phyloP scores from a whole-genome alignment of 2,113 vertebrate genomes.

The Hassar affinis region DNA sequence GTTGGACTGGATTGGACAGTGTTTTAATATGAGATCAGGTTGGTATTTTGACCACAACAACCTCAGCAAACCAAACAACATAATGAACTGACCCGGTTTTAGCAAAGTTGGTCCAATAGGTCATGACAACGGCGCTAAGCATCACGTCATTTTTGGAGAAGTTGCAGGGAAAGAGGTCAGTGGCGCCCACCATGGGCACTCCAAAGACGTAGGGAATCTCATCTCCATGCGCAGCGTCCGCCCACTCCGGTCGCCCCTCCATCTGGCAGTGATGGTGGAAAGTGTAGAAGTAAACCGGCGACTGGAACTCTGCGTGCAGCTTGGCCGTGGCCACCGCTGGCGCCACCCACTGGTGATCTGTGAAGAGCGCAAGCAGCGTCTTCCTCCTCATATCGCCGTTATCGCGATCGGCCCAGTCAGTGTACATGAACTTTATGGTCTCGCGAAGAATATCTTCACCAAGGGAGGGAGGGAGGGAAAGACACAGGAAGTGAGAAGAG shows the following conservation, averaged over 20 bases:
- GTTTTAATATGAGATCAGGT: background rate
- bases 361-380: conserved; percentile 90
- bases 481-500: conserved; percentile 20
- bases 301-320: conserved; percentile 94
- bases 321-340: conserved; percentile 93
- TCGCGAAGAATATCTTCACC: conserved; percentile 89
- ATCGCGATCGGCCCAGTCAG: conserved; percentile 94
- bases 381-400: conserved; percentile 93
- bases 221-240: conserved; percentile 89
- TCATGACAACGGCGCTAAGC: conserved; percentile 94
- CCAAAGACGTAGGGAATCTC: conserved; percentile 95
- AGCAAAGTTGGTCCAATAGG: conserved; percentile 97
- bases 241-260: conserved; percentile 90
- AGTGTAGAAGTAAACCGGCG: conserved; percentile 93
- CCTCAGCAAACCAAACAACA: background rate
- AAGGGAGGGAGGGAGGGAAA: conserved; percentile 14
- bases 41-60: background rate
- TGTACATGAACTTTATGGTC: conserved; percentile 99
- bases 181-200: conserved; percentile 93
- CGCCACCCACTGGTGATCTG: conserved; percentile 95
- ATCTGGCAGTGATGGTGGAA: conserved; percentile 98
- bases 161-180: conserved; percentile 94
- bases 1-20: background rate
- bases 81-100: conserved; percentile 83
- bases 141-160: conserved; percentile 97